Base-by-base conservation (phyloP, 2,888 invertebrate genomes). In the Drosophila meridiana region DNA sequence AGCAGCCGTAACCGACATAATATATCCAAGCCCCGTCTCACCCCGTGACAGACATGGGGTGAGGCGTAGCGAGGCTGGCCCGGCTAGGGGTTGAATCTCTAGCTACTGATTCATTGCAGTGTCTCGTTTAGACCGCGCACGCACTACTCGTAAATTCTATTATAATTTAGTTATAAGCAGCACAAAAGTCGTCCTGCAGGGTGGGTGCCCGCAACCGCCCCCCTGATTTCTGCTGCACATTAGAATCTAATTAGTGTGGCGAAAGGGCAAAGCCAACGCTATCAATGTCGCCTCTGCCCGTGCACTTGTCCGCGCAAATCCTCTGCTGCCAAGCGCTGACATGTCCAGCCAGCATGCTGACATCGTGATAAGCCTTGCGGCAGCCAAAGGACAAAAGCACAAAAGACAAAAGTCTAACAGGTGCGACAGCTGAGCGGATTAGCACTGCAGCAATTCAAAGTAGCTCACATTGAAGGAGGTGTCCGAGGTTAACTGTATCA, bases 161-260 rank as follows among this genome's bases (percentile, higher is more conserved):
- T 87, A 86, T 89, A 90, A 90, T 90, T 90, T 87, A 90, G 89
- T 87, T 86, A 88, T 87, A 82, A 86, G 80, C 77, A 68, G 59
- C 57, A 58, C 76, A 60, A 69, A 66, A 63, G 34, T 59, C 62
- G 61, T 56, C 34, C 20, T 13, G 26, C 53, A 68, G 78, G 77
- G 79, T 80, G 69, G 59, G 28, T 59, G 38, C 40, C 14, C 34
- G 50, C 50, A 20, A 55, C 78, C 78, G 63, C 73, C 77, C 71
- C 71, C 50, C 68, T 69, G 50, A 62, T 68, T 78, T 58, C 68
- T 32, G 48, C 55, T 76, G 77, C 80, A 87, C 77, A 91, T 91
- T 91, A 88, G 90, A 91, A 84, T 89, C 83, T 89, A 91, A 91
- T 91, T 91, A 90, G 89, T 73, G 74, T 68, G 70, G 68, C 62